Conservation (phyloP, 1,140 invertebrate genomes). For the Bombus breviceps region DNA sequence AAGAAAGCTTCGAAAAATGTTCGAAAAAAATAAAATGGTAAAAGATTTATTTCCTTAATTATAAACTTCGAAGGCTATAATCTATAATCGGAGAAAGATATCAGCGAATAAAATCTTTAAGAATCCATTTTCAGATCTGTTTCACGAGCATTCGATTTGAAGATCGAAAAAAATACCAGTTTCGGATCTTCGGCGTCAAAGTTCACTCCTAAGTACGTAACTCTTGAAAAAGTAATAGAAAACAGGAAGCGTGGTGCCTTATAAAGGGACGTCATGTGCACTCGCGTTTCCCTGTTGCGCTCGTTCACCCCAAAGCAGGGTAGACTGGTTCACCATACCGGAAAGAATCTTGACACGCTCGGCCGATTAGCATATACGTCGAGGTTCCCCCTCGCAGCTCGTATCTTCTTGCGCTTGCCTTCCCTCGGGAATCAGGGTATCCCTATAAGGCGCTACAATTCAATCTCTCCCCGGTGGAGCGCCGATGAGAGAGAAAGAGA, state of each 20-base stretch:
- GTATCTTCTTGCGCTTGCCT: constrained; percentile 31
- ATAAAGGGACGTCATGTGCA: constrained; percentile 57
- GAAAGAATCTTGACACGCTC: constrained; percentile 63
- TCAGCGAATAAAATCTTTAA: background rate
- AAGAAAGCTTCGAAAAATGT: background rate
- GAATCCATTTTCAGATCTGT: background rate
- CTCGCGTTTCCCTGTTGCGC: constrained; percentile 48
- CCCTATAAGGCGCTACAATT: constrained; percentile 68
- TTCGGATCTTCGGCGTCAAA: constrained; percentile 1
- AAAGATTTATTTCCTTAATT: background rate
- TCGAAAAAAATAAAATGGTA: background rate
- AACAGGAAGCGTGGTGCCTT: constrained; percentile 38
- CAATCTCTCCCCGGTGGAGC: constrained; percentile 44
- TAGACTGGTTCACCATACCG: constrained; percentile 31
- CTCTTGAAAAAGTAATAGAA: background rate
- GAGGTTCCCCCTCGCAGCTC: constrained; percentile 38
- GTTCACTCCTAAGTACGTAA: background rate
- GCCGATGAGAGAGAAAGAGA: constrained; percentile 6
- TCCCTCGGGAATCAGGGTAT: constrained; percentile 1
- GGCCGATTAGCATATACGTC: constrained; percentile 62
- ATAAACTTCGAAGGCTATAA: background rate
- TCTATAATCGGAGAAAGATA: background rate
- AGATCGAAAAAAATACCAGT: background rate
- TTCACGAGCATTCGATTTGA: background rate
- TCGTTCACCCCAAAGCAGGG: constrained; percentile 57